phyloP scores from a whole-genome alignment of 2,113 vertebrate genomes.

The Actenoides lindsayi region DNA sequence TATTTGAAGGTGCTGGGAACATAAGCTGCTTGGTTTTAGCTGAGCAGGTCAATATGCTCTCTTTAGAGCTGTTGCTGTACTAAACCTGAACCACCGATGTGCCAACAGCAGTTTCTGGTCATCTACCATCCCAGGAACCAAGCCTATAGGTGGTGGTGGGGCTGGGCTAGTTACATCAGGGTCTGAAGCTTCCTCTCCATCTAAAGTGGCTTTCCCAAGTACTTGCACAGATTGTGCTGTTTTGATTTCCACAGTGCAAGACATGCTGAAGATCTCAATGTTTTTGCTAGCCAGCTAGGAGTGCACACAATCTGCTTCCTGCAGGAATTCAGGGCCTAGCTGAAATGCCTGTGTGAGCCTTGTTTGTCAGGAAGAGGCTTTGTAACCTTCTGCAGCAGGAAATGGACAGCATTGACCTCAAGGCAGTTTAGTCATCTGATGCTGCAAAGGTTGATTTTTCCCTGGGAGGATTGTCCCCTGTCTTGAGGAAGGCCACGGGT shows the following conservation, averaged over 20 bases:
- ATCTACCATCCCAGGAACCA: neutral
- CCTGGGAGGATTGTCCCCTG: neutral
- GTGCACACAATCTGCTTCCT: conserved; percentile 17
- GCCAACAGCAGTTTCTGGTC: neutral
- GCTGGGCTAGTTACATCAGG: rapidly evolving
- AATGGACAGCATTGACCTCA: neutral
- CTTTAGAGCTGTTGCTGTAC: neutral
- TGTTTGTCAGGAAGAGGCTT: conserved; percentile 53
- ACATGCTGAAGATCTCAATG: neutral
- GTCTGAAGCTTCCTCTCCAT: neutral
- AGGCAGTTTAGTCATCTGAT: neutral
- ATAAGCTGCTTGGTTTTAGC: neutral
- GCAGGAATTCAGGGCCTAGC: neutral
- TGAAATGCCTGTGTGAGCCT: neutral
- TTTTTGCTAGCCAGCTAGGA: neutral
- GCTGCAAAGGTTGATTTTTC: neutral
- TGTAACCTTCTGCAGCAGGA: conserved; percentile 12
- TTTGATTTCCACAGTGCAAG: neutral
- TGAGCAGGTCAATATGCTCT: rapidly evolving
- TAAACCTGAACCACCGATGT: neutral
- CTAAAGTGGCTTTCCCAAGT: neutral
- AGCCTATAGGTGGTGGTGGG: neutral
- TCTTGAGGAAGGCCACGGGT: neutral
- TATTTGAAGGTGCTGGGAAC: neutral
- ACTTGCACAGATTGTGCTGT: neutral